Base-by-base conservation (phyloP, 2,888 invertebrate genomes). In the Boloria selene region DNA sequence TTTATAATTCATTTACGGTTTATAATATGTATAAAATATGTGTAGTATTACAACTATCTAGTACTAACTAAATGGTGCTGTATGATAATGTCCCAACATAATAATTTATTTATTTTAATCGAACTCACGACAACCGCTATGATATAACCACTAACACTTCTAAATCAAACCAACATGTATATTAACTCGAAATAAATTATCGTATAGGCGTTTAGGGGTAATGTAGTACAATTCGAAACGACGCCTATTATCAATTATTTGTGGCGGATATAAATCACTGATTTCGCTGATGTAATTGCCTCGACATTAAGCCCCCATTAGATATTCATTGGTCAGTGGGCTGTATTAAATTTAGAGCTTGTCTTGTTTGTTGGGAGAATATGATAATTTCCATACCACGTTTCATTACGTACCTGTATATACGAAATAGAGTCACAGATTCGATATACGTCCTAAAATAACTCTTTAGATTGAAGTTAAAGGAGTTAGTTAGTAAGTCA, bases 271-370 rank as follows among this genome's bases (percentile, higher is more conserved):
- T 66, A 64, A 71, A 71, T 70, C 65, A 65, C 17, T 59, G 59
- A 59, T 64, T 59, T 47, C 18, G 71, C 71, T 70, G 59, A 66
- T 68, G 64, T 63, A 62, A 68, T 68, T 65, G 65, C 44, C 65
- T 52, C 65, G 26, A 61, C 61, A 62, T 64, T 67, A 61, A 51
- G 69, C 61, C 49, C 17, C 62, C 62, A 64, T 61, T 60, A 22
- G 49, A 31, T 63, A 67, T 52, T 64, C 64, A 64, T 58, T 58
- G 67, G 44, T 56, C 53, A 64, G 18, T 64, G 38, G 53, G 50
- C 64, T 18, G 61, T 42, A 49, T 55, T 63, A 64, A 64, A 53
- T 67, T 64, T 17, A 59, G 49, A 49, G 18, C 49, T 55, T 47
- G 7, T 56, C 51, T 55, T 18, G 55, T 67, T 67, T 67, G 62